Evolutionary conservation across 2,888 invertebrate species (phyloP).

Genomic region (Macrosoma leucophasiata): DNA sequence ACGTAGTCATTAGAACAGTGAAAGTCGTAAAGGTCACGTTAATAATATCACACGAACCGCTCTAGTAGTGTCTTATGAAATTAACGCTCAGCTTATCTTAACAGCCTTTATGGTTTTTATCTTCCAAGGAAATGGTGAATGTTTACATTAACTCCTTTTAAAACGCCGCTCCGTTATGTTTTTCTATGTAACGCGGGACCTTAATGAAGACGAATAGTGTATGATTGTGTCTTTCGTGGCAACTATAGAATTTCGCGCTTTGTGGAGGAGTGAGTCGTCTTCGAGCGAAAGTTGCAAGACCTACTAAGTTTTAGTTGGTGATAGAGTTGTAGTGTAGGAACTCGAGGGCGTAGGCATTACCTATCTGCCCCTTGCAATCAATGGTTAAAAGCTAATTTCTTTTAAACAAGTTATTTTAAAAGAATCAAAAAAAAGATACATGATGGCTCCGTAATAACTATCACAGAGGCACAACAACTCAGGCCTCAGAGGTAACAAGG

Average conservation of each 20-base stretch:
- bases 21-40: conserved; percentile 34
- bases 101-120: conserved; percentile 48
- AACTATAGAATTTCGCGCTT: not conserved
- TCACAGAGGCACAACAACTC: too few relatives aligned
- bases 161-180: conserved; percentile 27
- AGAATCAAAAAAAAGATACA: too few relatives aligned
- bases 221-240: conserved; percentile 7
- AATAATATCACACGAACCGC: conserved; percentile 41
- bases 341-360: too few relatives aligned
- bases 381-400: too few relatives aligned
- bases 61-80: conserved; percentile 52
- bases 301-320: too few relatives aligned
- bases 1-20: conserved; percentile 19
- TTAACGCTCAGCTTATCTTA: conserved; percentile 58
- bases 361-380: too few relatives aligned
- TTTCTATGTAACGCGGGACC: not conserved
- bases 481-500: too few relatives aligned
- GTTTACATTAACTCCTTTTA: conserved; percentile 45
- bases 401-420: too few relatives aligned
- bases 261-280: not conserved
- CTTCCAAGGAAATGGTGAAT: conserved; percentile 48
- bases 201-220: too few relatives aligned
- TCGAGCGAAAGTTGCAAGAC: too few relatives aligned
- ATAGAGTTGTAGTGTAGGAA: too few relatives aligned
- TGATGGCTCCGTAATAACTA: too few relatives aligned